Conservation (phyloP, 2,797 vertebrate genomes). For the Cirrhinus mrigala region DNA sequence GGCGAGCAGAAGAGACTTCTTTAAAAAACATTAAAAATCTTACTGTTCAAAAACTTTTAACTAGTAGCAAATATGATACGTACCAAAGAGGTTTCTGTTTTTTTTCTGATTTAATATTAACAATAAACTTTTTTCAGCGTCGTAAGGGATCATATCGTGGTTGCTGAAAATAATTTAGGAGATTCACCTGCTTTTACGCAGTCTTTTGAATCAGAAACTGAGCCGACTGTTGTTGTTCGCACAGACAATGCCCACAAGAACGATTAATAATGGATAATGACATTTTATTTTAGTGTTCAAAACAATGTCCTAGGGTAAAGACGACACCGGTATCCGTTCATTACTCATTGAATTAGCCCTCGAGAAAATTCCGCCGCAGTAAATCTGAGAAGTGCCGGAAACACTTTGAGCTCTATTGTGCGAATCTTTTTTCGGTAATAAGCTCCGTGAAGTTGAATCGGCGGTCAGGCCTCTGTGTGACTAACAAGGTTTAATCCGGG, state of each 20-base stretch:
- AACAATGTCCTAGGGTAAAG: background rate
- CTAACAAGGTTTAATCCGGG: constrained; percentile 59
- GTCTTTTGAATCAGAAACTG: background rate
- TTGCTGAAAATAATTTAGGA: background rate
- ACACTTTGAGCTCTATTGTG: constrained; percentile 62
- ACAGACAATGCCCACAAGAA: background rate
- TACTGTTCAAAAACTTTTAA: too few relatives aligned
- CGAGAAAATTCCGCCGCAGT: background rate
- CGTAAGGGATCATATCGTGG: background rate
- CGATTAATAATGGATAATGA: background rate
- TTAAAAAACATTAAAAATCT: too few relatives aligned
- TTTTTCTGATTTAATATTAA: constrained; percentile 1
- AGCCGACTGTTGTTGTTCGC: background rate
- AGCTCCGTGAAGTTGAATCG: constrained; percentile 79
- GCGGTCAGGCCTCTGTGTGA: constrained; percentile 69
- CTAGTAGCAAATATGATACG: too few relatives aligned
- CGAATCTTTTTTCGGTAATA: constrained; percentile 76
- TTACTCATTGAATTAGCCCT: constrained; percentile 29
- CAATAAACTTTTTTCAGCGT: background rate
- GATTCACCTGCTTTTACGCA: background rate
- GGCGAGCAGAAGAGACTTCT: too few relatives aligned
- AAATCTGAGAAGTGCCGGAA: constrained; percentile 15
- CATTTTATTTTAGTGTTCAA: constrained; percentile 4
- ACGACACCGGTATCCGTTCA: background rate
- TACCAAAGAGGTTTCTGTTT: too few relatives aligned